Evolutionary conservation across 2,113 vertebrate genomes (phyloP).

Genomic region (Meriones unguiculatus): DNA sequence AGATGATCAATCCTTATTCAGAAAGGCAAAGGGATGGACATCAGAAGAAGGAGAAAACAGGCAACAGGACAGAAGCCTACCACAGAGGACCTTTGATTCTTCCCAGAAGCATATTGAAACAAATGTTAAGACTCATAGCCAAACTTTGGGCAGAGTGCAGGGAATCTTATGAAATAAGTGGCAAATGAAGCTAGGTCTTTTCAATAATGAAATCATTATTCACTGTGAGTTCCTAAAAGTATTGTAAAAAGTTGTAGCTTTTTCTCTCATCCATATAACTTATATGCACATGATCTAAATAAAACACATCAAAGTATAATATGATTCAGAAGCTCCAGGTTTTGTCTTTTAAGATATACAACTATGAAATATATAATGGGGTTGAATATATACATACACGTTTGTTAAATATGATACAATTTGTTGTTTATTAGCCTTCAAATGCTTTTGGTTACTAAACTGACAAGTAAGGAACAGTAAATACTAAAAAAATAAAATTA

Average conservation of each 20-base stretch:
- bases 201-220: neutral
- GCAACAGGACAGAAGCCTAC: too few relatives aligned
- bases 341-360: neutral
- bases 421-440: neutral
- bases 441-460: neutral
- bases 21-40: too few relatives aligned
- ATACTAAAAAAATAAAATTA: constrained; percentile 18
- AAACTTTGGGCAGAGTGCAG: too few relatives aligned
- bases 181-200: neutral
- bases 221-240: neutral
- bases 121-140: too few relatives aligned
- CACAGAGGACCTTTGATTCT: too few relatives aligned
- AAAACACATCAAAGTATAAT: neutral
- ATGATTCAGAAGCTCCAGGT: neutral
- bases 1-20: too few relatives aligned
- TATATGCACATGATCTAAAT: neutral
- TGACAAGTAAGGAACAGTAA: neutral
- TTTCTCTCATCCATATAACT: neutral
- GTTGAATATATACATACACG: accelerated
- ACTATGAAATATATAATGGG: neutral
- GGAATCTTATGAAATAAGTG: too few relatives aligned
- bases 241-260: neutral
- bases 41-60: too few relatives aligned
- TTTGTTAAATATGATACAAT: neutral
- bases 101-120: too few relatives aligned